Base-by-base conservation (phyloP, 2,888 invertebrate genomes). In the Hypolimnas misippus region DNA sequence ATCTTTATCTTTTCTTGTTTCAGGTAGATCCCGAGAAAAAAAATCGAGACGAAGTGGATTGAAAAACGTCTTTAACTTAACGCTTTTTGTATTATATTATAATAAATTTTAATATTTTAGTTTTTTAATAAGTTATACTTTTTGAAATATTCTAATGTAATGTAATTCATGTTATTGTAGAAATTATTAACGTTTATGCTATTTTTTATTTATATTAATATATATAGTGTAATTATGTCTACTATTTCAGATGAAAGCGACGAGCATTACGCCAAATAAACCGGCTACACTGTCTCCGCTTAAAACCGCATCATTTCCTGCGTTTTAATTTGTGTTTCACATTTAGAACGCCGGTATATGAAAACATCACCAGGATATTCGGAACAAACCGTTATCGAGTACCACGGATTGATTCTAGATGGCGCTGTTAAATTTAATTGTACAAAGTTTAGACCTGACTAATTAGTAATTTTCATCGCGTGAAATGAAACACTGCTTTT, bases 1-100 rank as follows among this genome's bases (percentile, higher is more conserved):
- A 57, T 63, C 42, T 50, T 52, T 65, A 31, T 52, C 5, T 52
- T 35, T 65, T 51, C 42, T 63, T 65, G 44, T 69, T 69, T 31
- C 68, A 68, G 68, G 59, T 66, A 56, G 14, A 50, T 21, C 25
- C 1, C 14, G n/a, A 16, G 16, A n/a, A 12, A 14, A 3, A n/a
- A n/a, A 5, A 12, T 19, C 38, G 38, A 42, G 53, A 56, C 50
- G 33, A 38, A 10, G 2, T 40, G 58, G 54, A 57, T 55, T 31
- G 42, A 40, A 55, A 44, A 25, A 14, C n/a, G 14, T 5, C 21
- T 46, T 46, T 49, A 12, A 14, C 29, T 29, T 44, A 19, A 19
- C 3, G 3, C 7, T 25, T 29, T n/a, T 14, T 49, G 2, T 29
- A 16, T 25, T 14, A n/a, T 29, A 14, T 49, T 14, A 19, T 3